Base-by-base conservation (phyloP, 2,113 vertebrate species). In the Channa maculata region DNA sequence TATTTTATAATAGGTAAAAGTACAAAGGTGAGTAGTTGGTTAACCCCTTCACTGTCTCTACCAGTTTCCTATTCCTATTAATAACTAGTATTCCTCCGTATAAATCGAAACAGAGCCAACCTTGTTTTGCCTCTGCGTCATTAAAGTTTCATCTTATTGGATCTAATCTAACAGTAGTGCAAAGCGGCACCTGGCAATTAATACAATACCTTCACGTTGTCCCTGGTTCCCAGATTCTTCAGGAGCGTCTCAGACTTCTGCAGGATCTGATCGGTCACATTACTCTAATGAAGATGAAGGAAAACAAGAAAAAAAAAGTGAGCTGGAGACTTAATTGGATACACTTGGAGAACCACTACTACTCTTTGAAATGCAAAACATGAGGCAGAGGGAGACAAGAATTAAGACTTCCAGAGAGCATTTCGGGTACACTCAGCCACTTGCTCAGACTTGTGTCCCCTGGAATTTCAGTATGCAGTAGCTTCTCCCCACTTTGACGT, bases 151-250 rank as follows among this genome's bases (percentile, higher is more conserved):
- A 14, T 80, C 43, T 39, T 7, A 37, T 39, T 39, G 5, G 24
- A 15, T 58, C 52, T 39, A 36, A 51, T 67, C 34, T 43, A 44
- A 59, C 37, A 45, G 14, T 1, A 33, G 38, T 60, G 55, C n/a
- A 59, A 71, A 67, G 2, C 6, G 4, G 49, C 15, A 37, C 8
- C 3, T 0, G 1, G 51, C 13, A 53, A 75, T 87, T 71, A 80
- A 60, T 38, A 36, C 3, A 51, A 79, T 96, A 98, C 97, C 97
- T 98, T 98, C 33, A 97, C 93, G 0, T 97, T 97, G 85, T 95
- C 93, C 86, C 94, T 96, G n/a, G 95, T 96, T 82, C 96, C 96
- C 73, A 98, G 83, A 52, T 95, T 95, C 79, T 94, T 96, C 94
- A 97, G 94, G 76, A 98, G 94, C 59, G 52, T 77, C 68, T 92